Evolutionary conservation across 2,888 invertebrate genomes (phyloP).

Genomic region (Cantharis rufa): DNA sequence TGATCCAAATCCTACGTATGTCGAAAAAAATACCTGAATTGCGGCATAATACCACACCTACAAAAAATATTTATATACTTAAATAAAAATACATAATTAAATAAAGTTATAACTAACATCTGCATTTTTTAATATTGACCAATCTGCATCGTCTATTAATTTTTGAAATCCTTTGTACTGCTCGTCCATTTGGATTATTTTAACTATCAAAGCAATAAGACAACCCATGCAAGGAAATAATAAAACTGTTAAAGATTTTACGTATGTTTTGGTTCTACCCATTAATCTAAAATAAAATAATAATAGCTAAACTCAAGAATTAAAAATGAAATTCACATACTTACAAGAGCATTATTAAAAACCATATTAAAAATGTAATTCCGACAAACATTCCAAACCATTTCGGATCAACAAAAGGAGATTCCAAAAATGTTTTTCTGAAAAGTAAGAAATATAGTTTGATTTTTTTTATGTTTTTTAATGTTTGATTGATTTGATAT

Average conservation of each 20-base stretch:
- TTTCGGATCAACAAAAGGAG: slow-evolving; percentile 64
- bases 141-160: slow-evolving; percentile 45
- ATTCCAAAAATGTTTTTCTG: slow-evolving; percentile 60
- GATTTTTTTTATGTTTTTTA: too few species aligned
- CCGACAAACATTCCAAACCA: slow-evolving; percentile 68
- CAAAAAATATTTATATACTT: slow-evolving; percentile 33
- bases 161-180: slow-evolving; percentile 42
- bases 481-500: too few species aligned
- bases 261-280: slow-evolving; percentile 50
- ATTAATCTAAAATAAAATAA: slow-evolving; percentile 42
- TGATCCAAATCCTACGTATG: slow-evolving; percentile 67
- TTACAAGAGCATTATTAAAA: slow-evolving; percentile 67
- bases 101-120: slow-evolving; percentile 40
- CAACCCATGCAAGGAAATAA: slow-evolving; percentile 48
- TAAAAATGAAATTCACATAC: slow-evolving; percentile 41
- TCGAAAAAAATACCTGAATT: slow-evolving; percentile 67
- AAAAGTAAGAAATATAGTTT: slow-evolving; percentile 25
- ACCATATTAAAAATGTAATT: slow-evolving; percentile 67
- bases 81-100: not conserved
- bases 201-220: slow-evolving; percentile 49
- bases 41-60: slow-evolving; percentile 67
- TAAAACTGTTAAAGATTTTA: slow-evolving; percentile 47
- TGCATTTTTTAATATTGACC: slow-evolving; percentile 46
- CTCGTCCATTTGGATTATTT: slow-evolving; percentile 44
- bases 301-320: slow-evolving; percentile 30